A percentile compares a stretch with the other conserved stretches of the same genome.
Evolutionary conservation across 2,888 invertebrate species (phyloP).

Genomic region (Chrysina gloriosa): DNA sequence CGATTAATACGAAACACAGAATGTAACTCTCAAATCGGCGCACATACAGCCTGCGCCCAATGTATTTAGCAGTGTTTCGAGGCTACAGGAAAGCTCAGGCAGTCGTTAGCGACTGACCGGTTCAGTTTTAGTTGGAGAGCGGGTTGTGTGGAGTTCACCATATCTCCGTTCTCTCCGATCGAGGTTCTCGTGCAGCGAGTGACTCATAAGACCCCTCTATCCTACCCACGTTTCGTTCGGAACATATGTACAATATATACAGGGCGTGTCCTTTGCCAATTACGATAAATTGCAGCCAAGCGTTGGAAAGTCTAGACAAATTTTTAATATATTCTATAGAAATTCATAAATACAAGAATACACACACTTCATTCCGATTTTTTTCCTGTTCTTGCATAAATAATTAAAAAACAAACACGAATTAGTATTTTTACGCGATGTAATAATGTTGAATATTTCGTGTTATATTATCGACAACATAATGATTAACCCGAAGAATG

Average conservation of each 20-base stretch:
- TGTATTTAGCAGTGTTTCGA: constrained; percentile 17
- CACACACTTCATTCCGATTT: no score
- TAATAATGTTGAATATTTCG: no score
- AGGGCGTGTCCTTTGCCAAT: neutral
- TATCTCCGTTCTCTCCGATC: constrained; percentile 27
- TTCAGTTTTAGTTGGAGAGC: constrained; percentile 4
- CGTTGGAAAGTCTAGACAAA: no score
- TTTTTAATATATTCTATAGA: neutral
- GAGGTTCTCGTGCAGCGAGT: constrained; percentile 1
- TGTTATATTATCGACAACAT: no score
- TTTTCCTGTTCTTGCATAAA: no score
- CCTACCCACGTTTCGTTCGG: neutral
- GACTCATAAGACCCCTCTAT: constrained; percentile 16
- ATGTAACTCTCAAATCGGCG: constrained; percentile 27
- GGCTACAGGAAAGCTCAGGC: constrained; percentile 42
- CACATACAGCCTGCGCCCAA: constrained; percentile 11
- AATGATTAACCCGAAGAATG: no score
- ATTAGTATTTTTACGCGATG: no score
- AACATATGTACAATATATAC: neutral
- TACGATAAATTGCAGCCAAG: neutral
- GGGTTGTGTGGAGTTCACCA: constrained; percentile 13
- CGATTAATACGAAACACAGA: no score
- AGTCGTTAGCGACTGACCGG: constrained; percentile 47
- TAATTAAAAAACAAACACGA: no score
- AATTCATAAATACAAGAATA: neutral